Evolutionary conservation across 2,888 invertebrate genomes (phyloP).

Genomic region (Drosophila pegasa): DNA sequence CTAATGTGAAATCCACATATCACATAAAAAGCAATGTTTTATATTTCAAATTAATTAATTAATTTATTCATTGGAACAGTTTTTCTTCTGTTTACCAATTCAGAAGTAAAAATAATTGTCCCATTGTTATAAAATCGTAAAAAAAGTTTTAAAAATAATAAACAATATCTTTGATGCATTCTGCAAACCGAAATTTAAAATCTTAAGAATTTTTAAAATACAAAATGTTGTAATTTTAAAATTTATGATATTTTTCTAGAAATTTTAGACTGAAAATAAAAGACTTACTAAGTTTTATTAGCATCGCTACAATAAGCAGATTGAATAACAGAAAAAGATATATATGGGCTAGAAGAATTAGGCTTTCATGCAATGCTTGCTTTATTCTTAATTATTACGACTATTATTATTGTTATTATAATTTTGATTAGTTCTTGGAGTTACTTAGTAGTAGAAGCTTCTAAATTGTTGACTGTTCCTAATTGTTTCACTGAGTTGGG

Average conservation of each 20-base stretch:
- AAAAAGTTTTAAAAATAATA: not conserved
- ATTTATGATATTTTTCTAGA: too few relatives aligned
- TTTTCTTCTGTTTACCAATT: too few relatives aligned
- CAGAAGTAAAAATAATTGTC: not conserved
- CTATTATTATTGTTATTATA: not conserved
- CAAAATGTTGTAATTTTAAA: not conserved
- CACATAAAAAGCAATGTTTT: too few relatives aligned
- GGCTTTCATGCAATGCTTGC: slow-evolving; percentile 21
- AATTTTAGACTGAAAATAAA: not conserved
- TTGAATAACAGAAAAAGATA: too few relatives aligned
- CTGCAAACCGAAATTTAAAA: too few relatives aligned
- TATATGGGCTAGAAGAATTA: not conserved
- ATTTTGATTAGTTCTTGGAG: not conserved
- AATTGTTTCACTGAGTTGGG: slow-evolving; percentile 58
- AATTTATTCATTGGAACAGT: too few relatives aligned
- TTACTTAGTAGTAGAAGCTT: slow-evolving; percentile 43
- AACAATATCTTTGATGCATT: too few relatives aligned
- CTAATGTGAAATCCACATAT: too few relatives aligned
- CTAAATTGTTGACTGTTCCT: slow-evolving; percentile 15
- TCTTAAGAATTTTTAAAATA: too few relatives aligned
- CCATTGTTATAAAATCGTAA: not conserved
- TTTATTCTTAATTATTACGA: slow-evolving; percentile 29
- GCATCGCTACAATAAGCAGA: not conserved
- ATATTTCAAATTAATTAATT: too few relatives aligned
- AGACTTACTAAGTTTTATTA: too few relatives aligned